Conservation (phyloP, 2,113 vertebrate genomes). For the Channa maculata region DNA sequence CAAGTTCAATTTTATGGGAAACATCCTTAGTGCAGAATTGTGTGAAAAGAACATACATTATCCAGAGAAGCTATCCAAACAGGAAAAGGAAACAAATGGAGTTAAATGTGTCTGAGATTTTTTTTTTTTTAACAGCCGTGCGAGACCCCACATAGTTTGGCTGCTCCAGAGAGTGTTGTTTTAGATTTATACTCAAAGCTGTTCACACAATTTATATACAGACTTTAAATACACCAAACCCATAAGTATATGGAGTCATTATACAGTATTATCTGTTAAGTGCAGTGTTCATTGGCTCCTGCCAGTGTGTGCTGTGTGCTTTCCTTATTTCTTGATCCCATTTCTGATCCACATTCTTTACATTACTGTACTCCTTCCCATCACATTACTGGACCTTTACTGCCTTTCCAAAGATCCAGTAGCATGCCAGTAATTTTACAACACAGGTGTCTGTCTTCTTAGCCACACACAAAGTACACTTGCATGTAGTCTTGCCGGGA, state of each 20-base stretch:
- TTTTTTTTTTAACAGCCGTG: constrained; percentile 52
- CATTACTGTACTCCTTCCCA: not conserved
- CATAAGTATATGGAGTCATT: not conserved
- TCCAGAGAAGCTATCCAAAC: constrained; percentile 70
- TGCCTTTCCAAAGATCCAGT: not conserved
- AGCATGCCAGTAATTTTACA: not conserved
- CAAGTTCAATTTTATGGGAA: constrained; percentile 56
- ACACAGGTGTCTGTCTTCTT: not conserved
- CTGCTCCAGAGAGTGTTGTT: constrained; percentile 20
- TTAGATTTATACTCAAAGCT: constrained; percentile 1
- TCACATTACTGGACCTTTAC: not conserved
- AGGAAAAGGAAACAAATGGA: constrained; percentile 76
- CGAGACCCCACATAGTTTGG: constrained; percentile 48
- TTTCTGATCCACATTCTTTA: not conserved
- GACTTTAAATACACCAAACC: not conserved
- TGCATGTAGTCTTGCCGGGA: no score
- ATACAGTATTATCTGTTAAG: not conserved
- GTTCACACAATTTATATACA: constrained; percentile 1
- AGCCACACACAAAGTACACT: no score
- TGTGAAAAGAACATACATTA: constrained; percentile 70
- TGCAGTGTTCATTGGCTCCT: not conserved
- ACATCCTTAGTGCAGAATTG: constrained; percentile 70
- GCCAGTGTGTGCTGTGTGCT: constrained; percentile 1
- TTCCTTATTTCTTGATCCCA: not conserved
- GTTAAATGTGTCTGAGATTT: constrained; percentile 65